Evolutionary conservation across 2,113 vertebrate genomes (phyloP).

Genomic region (Xenotilapia caudafasciata): DNA sequence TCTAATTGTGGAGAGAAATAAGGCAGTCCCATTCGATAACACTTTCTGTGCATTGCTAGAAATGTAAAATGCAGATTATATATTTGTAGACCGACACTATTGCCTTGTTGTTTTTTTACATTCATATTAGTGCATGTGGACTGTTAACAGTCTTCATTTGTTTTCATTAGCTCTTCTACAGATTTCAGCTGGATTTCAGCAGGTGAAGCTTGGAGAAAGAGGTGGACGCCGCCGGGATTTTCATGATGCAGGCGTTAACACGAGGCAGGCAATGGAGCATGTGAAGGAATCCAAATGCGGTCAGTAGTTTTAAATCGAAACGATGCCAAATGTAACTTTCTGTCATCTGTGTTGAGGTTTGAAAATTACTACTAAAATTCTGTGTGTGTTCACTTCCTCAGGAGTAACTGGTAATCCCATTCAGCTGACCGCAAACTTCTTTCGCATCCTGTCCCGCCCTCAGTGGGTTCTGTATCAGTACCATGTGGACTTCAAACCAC

Average conservation of each 20-base stretch:
- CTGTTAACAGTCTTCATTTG: not conserved
- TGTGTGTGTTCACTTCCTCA: constrained; percentile 25
- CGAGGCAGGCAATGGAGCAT: constrained; percentile 82
- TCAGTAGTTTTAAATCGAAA: constrained; percentile 9
- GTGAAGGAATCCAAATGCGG: constrained; percentile 86
- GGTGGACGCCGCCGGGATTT: constrained; percentile 84
- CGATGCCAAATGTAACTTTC: not conserved
- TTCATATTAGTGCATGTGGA: not conserved
- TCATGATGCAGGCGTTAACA: constrained; percentile 81
- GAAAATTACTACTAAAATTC: not conserved
- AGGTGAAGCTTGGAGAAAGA: constrained; percentile 80
- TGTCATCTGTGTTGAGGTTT: not conserved
- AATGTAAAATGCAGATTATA: not conserved
- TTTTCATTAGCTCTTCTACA: constrained; percentile 56
- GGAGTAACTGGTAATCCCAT: constrained; percentile 77
- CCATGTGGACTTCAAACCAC: constrained; percentile 82
- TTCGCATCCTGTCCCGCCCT: constrained; percentile 81
- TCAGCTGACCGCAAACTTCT: constrained; percentile 79
- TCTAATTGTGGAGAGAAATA: not conserved
- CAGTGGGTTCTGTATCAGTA: constrained; percentile 93
- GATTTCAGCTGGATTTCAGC: constrained; percentile 86
- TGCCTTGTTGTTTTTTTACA: not conserved
- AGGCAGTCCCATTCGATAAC: not conserved
- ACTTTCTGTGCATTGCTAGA: not conserved
- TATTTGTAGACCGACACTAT: not conserved